phyloP scores from a whole-genome alignment of 2,797 vertebrate species.

The Enteromius thamalakanensis region DNA sequence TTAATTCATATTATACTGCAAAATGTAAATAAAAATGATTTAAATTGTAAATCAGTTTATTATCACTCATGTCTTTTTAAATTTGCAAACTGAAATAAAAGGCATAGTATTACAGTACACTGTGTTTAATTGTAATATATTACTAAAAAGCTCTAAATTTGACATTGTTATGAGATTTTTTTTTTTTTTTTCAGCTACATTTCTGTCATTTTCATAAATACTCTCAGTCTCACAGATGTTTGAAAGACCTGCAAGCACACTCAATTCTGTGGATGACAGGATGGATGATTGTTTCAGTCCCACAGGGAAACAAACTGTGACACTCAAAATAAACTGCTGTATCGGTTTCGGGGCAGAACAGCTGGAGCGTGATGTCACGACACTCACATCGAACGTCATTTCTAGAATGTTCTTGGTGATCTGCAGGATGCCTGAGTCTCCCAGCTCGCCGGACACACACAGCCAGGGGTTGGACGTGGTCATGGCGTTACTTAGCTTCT shows the following conservation, averaged over 20 bases:
- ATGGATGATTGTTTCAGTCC: constrained; percentile 9
- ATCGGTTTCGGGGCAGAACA: constrained; percentile 14
- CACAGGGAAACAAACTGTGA: constrained; percentile 15
- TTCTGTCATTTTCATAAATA: not conserved
- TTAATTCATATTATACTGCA: not conserved
- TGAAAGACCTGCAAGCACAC: not conserved
- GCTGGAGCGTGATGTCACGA: not conserved
- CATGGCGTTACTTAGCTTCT: constrained; percentile 96
- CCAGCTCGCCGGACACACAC: constrained; percentile 93
- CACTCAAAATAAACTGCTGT: constrained; percentile 20
- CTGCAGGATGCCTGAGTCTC: constrained; percentile 92
- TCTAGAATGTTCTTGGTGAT: constrained; percentile 95
- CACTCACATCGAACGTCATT: constrained; percentile 93
- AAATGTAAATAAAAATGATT: not conserved
- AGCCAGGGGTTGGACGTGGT: constrained; percentile 96
- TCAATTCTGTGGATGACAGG: constrained; percentile 4
- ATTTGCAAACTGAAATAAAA: not conserved
- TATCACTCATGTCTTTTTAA: not conserved
- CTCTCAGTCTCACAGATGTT: not conserved
- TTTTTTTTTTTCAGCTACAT: not conserved
- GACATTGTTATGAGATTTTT: not conserved
- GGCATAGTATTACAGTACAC: not conserved
- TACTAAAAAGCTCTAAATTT: not conserved
- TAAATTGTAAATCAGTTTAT: not conserved
- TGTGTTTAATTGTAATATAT: not conserved